Evolutionary conservation across 1,140 invertebrate species (phyloP), one percentile per base, ranked within the genome.

Genomic region (Trissolcus basalis): DNA sequence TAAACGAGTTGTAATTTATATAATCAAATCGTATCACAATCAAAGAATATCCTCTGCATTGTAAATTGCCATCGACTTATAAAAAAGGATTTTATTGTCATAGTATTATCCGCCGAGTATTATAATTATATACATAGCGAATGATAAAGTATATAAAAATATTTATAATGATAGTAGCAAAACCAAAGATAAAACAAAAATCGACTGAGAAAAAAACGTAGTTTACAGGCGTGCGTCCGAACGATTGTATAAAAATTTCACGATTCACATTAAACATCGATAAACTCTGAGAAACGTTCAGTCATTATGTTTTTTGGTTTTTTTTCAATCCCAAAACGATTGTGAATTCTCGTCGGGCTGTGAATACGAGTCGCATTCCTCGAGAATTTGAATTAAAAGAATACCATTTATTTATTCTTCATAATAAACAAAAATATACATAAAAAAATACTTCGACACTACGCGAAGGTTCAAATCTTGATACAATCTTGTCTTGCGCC

Each of bases 371-470:
- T 70, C 59, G 12, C 75, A 76, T 81, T 79, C 69, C 41, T 78
- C 49, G 70, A 79, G 69, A 59, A 60, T 9, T 39, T 51, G 54
- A 33, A 54, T n/a, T n/a, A n/a, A n/a, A n/a, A n/a, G n/a, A n/a
- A n/a, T n/a, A n/a, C n/a, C n/a, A n/a, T n/a, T 54, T 58, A 67
- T 67, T 74, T 56, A 68, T 61, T 39, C 56, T n/a, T n/a, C n/a
- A n/a, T n/a, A n/a, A 72, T 43, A 75, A 69, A 67, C 72, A 81
- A 80, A 82, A 82, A 83, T 80, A 82, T 83, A 83, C 78, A 83
- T 80, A 84, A 84, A 81, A 84, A 84, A 82, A 61, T 55, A 79
- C 79, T 82, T 77, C 81, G 77, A 73, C 47, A 55, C 59, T 55
- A 13, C 41, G 71, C 69, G 79, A 81, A 81, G 79, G 81, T 82